Conservation (phyloP, 2,113 vertebrate genomes). For the Lagopus muta region DNA sequence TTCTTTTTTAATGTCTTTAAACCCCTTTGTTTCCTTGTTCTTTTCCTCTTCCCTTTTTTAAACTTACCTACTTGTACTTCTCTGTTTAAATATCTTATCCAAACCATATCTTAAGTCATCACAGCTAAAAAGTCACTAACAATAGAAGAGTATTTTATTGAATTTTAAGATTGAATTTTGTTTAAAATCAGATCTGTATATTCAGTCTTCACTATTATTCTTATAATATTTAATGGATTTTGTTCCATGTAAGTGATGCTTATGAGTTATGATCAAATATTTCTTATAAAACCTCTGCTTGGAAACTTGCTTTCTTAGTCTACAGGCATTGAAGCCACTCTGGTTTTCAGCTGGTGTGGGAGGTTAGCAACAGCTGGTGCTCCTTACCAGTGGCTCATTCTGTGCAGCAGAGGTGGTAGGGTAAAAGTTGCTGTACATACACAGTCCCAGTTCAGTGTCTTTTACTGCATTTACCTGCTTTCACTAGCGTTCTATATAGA, state of each 20-base stretch:
- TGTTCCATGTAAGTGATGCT: neutral
- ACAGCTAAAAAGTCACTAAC: neutral
- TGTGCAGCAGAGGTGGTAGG: neutral
- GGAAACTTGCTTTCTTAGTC: neutral
- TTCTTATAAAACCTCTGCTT: neutral
- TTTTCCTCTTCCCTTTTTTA: neutral
- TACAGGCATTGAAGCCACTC: neutral
- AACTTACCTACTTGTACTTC: neutral
- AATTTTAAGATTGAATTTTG: neutral
- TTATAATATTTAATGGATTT: neutral
- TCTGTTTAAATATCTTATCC: neutral
- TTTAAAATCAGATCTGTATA: neutral
- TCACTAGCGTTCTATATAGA: neutral
- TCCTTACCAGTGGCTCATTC: accelerated
- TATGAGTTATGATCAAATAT: neutral
- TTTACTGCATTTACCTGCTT: neutral
- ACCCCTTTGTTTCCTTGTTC: neutral
- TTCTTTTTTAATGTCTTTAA: neutral
- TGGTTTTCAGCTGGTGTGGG: neutral
- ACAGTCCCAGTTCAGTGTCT: neutral
- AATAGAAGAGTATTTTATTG: neutral
- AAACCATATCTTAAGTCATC: neutral
- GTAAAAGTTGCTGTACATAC: neutral
- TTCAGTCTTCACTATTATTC: neutral
- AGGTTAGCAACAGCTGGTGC: neutral